Base-by-base conservation (phyloP, 2,113 vertebrate species). In the Ciconia stormi region DNA sequence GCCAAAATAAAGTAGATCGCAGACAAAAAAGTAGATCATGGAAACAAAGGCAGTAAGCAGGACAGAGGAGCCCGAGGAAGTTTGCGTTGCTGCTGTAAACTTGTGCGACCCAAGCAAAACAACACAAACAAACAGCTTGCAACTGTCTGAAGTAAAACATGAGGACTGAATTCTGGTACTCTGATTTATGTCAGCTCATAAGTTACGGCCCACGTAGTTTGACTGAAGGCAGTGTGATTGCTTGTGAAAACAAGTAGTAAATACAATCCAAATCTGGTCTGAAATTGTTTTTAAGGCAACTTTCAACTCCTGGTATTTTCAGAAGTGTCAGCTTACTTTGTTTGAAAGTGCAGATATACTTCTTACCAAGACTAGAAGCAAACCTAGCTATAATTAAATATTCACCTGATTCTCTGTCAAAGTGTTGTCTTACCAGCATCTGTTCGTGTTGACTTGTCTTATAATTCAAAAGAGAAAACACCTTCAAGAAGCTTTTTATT, bases 201-300 rank as follows among this genome's bases (percentile, higher is more conserved):
- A 89, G 40, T 90, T 87, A 76, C 4, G 3, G 87, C 91, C 89
- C 94, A 92, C 49, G 1, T 78, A 82, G 56, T 85, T 87, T 79
- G 86, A 87, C 61, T 95, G 92, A 97, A 87, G 65, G 93, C 44
- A 79, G 65, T n/a, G n/a, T 74, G 83, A 96, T 83, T 84, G 63
- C 76, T 74, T 84, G 82, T 95, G 97, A 90, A 95, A 97, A 95
- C 53, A 91, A 95, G 84, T 82, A 95, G 91, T 89, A 96, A 96
- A 97, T 88, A 90, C 87, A 94, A 90, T 46, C 82, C 74, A 86
- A 94, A 86, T 82, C 87, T 95, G 82, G 46, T 46, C 93, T 95
- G 89, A 97, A 90, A 91, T 44, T 78, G 78, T 82, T 91, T 95
- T 91, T 50, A 82, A 95, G 74, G 78, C 42, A 94, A 94, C 82